Conservation (phyloP, 2,797 vertebrate species). For the Enteromius unitaeniatus region DNA sequence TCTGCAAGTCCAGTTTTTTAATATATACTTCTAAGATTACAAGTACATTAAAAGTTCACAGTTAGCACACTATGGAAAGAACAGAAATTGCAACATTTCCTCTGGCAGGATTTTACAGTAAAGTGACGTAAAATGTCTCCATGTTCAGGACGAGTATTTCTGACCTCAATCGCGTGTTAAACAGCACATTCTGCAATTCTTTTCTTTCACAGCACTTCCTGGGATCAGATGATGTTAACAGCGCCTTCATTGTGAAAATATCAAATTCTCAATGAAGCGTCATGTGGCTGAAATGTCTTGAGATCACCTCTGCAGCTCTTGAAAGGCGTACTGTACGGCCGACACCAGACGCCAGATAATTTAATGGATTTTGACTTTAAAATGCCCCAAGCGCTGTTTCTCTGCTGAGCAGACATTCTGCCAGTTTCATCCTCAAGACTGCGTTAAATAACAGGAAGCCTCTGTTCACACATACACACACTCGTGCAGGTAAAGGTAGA, state of each 20-base stretch:
- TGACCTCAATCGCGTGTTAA: constrained; percentile 7
- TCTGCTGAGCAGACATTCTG: constrained; percentile 35
- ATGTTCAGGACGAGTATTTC: neutral
- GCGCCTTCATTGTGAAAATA: constrained; percentile 56
- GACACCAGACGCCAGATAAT: constrained; percentile 35
- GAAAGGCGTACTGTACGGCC: constrained; percentile 29
- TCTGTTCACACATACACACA: neutral
- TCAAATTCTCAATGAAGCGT: constrained; percentile 56
- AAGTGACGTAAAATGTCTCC: neutral
- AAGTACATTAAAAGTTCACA: neutral
- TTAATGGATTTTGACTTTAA: constrained; percentile 41
- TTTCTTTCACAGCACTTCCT: constrained; percentile 35
- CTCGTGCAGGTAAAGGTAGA: constrained; percentile 30
- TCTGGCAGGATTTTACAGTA: neutral
- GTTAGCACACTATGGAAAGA: neutral
- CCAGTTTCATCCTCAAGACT: constrained; percentile 31
- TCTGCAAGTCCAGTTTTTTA: neutral
- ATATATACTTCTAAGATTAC: neutral
- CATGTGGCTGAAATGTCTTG: constrained; percentile 13
- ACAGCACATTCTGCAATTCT: constrained; percentile 9
- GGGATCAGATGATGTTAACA: constrained; percentile 56
- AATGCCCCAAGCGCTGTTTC: constrained; percentile 25
- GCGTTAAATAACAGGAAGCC: constrained; percentile 47
- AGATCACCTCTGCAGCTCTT: constrained; percentile 52
- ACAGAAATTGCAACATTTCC: neutral